Evolutionary conservation across 2,797 vertebrate species (phyloP).

Genomic region (Manis pentadactyla): DNA sequence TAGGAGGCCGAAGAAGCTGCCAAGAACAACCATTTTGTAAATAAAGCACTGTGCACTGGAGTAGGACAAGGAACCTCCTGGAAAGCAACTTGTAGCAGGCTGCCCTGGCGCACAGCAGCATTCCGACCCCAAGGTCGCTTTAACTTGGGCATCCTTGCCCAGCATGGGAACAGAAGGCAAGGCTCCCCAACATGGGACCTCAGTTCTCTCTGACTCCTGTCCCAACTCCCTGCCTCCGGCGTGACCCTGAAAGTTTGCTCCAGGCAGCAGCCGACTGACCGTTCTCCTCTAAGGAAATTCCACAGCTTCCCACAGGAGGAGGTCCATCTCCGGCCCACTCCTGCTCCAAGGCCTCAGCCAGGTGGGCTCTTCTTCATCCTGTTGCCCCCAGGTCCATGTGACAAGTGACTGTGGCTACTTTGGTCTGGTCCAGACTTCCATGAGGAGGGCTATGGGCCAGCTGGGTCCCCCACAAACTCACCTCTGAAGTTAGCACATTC

Average conservation of each 20-base stretch:
- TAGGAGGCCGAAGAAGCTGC: constrained; percentile 10
- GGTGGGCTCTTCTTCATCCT: not conserved
- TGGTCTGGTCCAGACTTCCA: not conserved
- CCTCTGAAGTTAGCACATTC: not conserved
- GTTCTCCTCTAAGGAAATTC: not conserved
- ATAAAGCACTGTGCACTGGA: not conserved
- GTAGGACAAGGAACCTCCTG: not conserved
- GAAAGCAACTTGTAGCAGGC: not conserved
- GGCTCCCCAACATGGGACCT: not conserved
- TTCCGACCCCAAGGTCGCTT: not conserved
- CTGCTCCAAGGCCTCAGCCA: not conserved
- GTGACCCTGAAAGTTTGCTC: not conserved
- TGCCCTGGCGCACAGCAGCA: not conserved
- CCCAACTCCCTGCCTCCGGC: not conserved
- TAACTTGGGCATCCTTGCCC: not conserved
- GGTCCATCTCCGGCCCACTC: not conserved
- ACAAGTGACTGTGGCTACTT: not conserved
- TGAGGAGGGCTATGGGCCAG: not conserved
- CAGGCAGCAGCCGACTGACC: not conserved
- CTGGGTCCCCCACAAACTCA: not conserved
- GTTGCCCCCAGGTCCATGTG: not conserved
- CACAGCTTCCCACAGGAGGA: not conserved
- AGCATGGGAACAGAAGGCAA: not conserved
- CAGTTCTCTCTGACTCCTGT: not conserved
- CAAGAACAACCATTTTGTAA: constrained; percentile 56